Evolutionary conservation across 2,797 vertebrate species (phyloP).

Genomic region (Pyrocephalus nanus): DNA sequence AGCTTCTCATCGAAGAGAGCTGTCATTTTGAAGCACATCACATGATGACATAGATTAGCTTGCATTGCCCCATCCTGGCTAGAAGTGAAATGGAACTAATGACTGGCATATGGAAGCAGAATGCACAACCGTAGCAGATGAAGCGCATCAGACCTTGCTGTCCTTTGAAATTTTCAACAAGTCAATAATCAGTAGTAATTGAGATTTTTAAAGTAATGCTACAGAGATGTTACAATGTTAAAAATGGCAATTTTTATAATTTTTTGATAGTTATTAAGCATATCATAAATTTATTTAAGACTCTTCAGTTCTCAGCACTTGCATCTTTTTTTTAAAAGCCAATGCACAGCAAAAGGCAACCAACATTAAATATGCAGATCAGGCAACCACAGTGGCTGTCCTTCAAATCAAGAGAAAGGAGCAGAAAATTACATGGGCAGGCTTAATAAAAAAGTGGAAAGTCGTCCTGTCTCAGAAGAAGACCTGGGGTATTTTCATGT

Average conservation of each 20-base stretch:
- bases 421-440: neutral
- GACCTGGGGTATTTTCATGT: neutral
- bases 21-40: slow-evolving; percentile 48
- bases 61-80: neutral
- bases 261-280: neutral
- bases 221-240: neutral
- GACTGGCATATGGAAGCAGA: slow-evolving; percentile 20
- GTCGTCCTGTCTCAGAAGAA: neutral
- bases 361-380: neutral
- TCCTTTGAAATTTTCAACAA: slow-evolving; percentile 31
- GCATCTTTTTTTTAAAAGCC: neutral
- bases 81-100: slow-evolving; percentile 55
- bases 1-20: neutral
- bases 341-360: neutral
- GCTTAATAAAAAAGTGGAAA: neutral
- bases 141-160: neutral
- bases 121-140: neutral
- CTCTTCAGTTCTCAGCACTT: neutral
- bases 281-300: neutral
- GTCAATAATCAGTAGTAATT: neutral
- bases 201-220: neutral
- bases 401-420: neutral
- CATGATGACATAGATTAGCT: slow-evolving; percentile 35
- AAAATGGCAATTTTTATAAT: neutral
- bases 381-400: neutral